Base-by-base conservation (phyloP, 2,888 invertebrate genomes). In the Orthosia incerta region DNA sequence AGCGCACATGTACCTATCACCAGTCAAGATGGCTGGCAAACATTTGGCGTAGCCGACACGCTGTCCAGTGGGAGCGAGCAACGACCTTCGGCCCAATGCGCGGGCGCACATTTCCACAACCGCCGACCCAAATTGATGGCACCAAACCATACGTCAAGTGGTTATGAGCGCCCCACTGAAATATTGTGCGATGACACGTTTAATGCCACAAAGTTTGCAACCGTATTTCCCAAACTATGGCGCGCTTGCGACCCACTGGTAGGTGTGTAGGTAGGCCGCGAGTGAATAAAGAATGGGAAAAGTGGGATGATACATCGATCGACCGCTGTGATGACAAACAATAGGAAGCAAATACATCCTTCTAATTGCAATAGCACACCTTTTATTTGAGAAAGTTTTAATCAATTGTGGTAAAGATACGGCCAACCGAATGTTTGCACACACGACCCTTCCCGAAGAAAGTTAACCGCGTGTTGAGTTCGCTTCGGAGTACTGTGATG, bases 11-110 rank as follows among this genome's bases (percentile, higher is more conserved):
- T 53, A 70, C 55, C 48, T 56, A 46, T 48, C 9, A 68, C 51
- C 67, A 60, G 59, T 73, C 63, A 63, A 53, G 26, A 76, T 68
- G 51, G 70, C 70, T 79, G 60, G 74, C 76, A 85, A 85, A 80
- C 82, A 88, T 87, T 86, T 87, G 82, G 83, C 82, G 75, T 72
- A 75, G 92, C 90, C 91, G 94, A 92, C 94, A 93, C 91, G 93
- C 93, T 85, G 93, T 94, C 93, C 93, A 91, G 85, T 62, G 62
- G 76, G 75, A 77, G 82, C 74, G 90, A 89, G 72, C 89, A 87
- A 88, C 83, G 90, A 91, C 89, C 92, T 92, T 92, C 91, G 89
- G 82, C 86, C 89, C 85, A 91, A 84, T 87, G 88, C 86, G 86
- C 87, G 85, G 79, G 71, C 63, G 78, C 86, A 79, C 78, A 84